These are phyloP conservation scores for Solenodon paradoxus DNA, from an alignment of 2,113 vertebrate species.

Conservation along the genomic window DNA sequence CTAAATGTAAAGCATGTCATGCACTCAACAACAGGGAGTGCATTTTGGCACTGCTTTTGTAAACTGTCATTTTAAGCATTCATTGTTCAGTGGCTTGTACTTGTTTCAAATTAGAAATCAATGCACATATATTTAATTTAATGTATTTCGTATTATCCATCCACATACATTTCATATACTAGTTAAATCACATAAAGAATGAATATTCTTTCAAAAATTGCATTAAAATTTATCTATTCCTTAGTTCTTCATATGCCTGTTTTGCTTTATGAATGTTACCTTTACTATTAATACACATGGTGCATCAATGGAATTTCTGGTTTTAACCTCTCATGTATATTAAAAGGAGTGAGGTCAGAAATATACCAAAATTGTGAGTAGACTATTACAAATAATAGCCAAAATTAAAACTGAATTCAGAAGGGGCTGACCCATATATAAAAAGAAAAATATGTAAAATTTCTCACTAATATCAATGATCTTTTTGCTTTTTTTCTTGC, in stretches of 20 bases:
- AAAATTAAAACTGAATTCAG: background rate
- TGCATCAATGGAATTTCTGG: background rate
- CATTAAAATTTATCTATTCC: background rate
- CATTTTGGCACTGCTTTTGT: background rate
- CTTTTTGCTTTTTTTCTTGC: background rate
- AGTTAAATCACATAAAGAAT: background rate
- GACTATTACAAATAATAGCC: background rate
- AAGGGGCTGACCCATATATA: background rate
- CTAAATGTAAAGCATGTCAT: conserved; percentile 13
- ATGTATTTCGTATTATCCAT: background rate
- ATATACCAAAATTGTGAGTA: background rate
- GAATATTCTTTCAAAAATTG: background rate
- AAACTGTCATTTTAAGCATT: background rate
- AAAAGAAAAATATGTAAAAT: conserved; percentile 5
- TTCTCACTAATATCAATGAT: background rate
- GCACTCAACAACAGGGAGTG: background rate
- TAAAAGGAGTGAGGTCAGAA: background rate
- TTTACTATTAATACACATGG: background rate
- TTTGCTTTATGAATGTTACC: conserved; percentile 31
- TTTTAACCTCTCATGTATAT: background rate
- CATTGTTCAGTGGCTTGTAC: background rate
- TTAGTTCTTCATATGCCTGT: background rate
- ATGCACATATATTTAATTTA: background rate
- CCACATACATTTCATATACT: background rate
- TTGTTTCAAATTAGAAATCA: conserved; percentile 21